Conservation (phyloP, 2,113 vertebrate genomes). For the Alethe castanea region DNA sequence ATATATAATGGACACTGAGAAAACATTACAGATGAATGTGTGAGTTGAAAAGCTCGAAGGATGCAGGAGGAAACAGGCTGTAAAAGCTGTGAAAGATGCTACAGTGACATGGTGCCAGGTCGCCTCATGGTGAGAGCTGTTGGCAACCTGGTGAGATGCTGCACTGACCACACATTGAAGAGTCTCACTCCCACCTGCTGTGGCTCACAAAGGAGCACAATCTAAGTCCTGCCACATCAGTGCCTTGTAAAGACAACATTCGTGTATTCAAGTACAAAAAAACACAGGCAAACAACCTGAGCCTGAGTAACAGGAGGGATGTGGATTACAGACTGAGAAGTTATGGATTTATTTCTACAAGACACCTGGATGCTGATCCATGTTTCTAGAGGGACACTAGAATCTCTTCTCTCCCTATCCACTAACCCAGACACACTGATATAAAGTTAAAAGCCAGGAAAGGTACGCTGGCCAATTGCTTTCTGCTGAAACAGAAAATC, state of each 20-base stretch:
- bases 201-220: not conserved
- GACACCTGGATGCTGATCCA: not conserved
- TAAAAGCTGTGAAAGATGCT: not conserved
- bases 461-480: not conserved
- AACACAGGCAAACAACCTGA: not conserved
- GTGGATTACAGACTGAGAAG: not conserved
- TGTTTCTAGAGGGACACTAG: not conserved
- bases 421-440: not conserved
- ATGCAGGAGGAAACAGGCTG: not conserved
- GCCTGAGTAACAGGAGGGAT: not conserved
- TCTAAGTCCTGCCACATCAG: not conserved
- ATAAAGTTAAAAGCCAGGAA: not conserved
- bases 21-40: not conserved
- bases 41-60: not conserved
- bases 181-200: not conserved
- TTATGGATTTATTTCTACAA: not conserved
- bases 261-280: not conserved
- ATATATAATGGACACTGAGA: not conserved
- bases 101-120: not conserved
- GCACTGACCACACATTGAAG: not conserved
- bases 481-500: not conserved
- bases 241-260: not conserved
- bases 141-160: not conserved
- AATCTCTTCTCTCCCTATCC: not conserved
- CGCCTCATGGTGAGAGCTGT: not conserved